Conservation (phyloP, 1,140 invertebrate species). For the Leptinotarsa undecemlineata region DNA sequence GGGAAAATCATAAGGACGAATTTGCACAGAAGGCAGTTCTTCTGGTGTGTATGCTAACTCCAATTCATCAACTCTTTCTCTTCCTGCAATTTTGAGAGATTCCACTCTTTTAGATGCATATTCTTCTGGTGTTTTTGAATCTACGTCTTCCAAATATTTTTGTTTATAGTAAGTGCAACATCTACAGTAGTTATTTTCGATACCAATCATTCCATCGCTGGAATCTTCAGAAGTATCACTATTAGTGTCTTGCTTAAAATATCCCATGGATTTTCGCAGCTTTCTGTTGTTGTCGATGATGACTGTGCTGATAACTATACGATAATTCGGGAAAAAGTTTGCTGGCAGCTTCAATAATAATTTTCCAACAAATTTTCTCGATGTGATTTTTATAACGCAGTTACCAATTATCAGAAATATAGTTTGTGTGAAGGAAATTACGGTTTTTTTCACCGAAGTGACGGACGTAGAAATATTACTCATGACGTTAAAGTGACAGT, state of each 20-base stretch:
- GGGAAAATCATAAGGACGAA: neutral
- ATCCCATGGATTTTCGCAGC: constrained; percentile 13
- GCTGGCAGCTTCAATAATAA: constrained; percentile 21
- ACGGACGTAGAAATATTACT: neutral
- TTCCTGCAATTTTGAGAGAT: neutral
- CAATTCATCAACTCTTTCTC: neutral
- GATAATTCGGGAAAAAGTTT: constrained; percentile 25
- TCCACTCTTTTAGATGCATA: neutral
- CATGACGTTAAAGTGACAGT: neutral
- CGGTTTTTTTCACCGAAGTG: neutral
- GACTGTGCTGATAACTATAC: constrained; percentile 17
- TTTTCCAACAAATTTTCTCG: constrained; percentile 21
- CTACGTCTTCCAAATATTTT: neutral
- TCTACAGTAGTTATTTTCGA: neutral
- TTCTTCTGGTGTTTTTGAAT: neutral
- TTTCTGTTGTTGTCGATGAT: constrained; percentile 25
- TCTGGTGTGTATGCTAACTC: neutral
- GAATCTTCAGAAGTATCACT: constrained; percentile 10
- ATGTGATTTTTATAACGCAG: neutral
- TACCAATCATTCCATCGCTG: neutral
- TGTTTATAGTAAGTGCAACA: constrained; percentile 8
- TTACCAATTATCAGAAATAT: constrained; percentile 8
- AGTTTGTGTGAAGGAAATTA: constrained; percentile 12
- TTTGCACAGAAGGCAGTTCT: neutral
- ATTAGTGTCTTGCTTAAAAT: neutral